Conservation (phyloP, 2,797 vertebrate species). For the Spinus olivaceus region DNA sequence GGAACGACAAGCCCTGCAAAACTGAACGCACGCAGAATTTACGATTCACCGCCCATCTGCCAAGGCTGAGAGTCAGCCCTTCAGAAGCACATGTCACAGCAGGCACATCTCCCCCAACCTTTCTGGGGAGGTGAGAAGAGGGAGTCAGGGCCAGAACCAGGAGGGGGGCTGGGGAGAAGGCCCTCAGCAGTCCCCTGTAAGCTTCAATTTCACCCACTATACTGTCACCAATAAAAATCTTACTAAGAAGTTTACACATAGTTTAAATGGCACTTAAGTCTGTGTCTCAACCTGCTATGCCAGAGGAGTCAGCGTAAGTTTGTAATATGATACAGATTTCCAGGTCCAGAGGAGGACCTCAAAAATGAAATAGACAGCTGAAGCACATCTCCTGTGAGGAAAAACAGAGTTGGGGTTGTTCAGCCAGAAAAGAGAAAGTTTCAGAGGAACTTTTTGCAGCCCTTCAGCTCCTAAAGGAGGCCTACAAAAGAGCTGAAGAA, state of each 20-base stretch:
- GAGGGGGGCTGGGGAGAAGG: not conserved
- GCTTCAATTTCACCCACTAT: not conserved
- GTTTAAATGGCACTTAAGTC: not conserved
- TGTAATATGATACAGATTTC: not conserved
- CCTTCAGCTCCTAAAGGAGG: not conserved
- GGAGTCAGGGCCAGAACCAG: not conserved
- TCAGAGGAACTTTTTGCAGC: not conserved
- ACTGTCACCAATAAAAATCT: not conserved
- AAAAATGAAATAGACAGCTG: not conserved
- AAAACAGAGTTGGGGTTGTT: not conserved
- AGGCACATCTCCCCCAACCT: not conserved
- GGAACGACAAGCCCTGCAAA: not conserved
- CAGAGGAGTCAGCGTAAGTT: fast-evolving
- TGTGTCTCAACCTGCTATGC: not conserved
- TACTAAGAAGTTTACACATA: not conserved
- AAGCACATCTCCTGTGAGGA: not conserved
- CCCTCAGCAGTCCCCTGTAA: not conserved
- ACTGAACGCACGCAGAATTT: not conserved
- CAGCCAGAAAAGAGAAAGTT: not conserved
- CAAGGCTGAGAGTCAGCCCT: not conserved
- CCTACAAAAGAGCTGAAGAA: not conserved
- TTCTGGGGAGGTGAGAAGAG: not conserved
- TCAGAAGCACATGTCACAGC: fast-evolving
- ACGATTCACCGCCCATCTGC: not conserved
- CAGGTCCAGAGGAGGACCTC: not conserved